Evolutionary conservation across 2,113 vertebrate genomes (phyloP), one percentile per base, ranked within the genome.

Genomic region (Desmodus rotundus): DNA sequence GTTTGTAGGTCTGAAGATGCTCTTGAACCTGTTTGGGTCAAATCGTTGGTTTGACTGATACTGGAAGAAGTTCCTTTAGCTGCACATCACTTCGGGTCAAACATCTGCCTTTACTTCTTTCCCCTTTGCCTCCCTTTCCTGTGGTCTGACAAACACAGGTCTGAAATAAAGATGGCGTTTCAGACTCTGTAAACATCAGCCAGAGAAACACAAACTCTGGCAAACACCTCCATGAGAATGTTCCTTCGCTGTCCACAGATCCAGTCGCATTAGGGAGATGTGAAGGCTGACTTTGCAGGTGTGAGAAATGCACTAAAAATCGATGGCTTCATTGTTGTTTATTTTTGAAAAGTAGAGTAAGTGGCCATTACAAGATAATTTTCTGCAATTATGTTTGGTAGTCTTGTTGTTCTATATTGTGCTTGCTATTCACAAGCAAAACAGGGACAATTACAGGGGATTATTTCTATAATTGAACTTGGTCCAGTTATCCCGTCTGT

Each of bases 321-420:
- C 4, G 31, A 36, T 72, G 26, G 13, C 45, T 52, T 93, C 54
- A 31, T 45, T 84, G 58, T 61, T 41, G 14, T 88, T 95, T 83
- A 54, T 80, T 54, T 96, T 89, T 87, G 63, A 83, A 87, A 83
- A 85, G 19, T 67, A 81, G 78, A 93, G 7, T 80, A 90, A 92
- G 41, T 78, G 72, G 10, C 24, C 47, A 67, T 72, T 26, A n/a
- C 52, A 87, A 84, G 70, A 68, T 80, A 68, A 43, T 92, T 89
- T 96, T 54, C 38, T 88, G 15, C 45, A 96, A 50, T 96, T 88
- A 43, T 81, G 67, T 81, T 73, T 73, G 16, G 41, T 84, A 67
- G 17, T 41, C 50, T 52, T 94, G 33, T 72, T 91, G 45, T 82
- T 89, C 45, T 77, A 9, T 61, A 65, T 88, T 89, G 50, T 85